Percentiles rank a stretch among this genome's conserved stretches.
phyloP scores from a whole-genome alignment of 2,113 vertebrate genomes.

The Sinocyclocheilus maitianheensis region DNA sequence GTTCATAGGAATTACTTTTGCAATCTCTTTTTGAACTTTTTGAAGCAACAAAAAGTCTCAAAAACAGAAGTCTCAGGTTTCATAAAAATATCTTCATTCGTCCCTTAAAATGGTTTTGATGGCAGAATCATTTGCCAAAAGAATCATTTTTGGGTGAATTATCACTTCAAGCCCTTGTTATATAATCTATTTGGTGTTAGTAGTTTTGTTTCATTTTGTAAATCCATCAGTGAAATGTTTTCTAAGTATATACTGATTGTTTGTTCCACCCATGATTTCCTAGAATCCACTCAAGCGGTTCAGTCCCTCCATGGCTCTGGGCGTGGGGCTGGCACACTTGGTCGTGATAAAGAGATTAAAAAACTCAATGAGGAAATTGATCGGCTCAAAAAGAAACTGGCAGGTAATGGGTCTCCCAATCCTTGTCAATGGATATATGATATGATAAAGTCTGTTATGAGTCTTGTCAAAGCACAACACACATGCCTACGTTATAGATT shows the following conservation, averaged over 20 bases:
- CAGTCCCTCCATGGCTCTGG: conserved; percentile 82
- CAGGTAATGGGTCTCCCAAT: conserved; percentile 75
- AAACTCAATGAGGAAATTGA: conserved; percentile 96
- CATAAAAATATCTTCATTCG: background rate
- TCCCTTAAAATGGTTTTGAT: no score
- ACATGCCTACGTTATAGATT: background rate
- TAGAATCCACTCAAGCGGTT: conserved; percentile 87
- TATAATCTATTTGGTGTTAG: background rate
- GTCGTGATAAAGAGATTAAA: conserved; percentile 90
- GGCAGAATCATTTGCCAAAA: no score
- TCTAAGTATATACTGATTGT: background rate
- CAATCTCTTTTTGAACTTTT: background rate
- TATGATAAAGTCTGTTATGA: conserved; percentile 16
- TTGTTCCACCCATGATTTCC: background rate
- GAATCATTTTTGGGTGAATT: background rate
- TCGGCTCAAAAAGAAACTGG: conserved; percentile 88
- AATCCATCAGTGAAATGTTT: background rate
- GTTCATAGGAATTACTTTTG: background rate
- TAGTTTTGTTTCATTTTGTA: background rate
- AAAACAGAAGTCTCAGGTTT: background rate
- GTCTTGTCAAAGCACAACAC: background rate
- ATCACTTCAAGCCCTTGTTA: background rate
- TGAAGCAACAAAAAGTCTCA: background rate
- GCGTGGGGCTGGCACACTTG: conserved; percentile 75
- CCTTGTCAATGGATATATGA: background rate